Evolutionary conservation across 2,797 vertebrate genomes (phyloP).

Genomic region (Alectoris magna): DNA sequence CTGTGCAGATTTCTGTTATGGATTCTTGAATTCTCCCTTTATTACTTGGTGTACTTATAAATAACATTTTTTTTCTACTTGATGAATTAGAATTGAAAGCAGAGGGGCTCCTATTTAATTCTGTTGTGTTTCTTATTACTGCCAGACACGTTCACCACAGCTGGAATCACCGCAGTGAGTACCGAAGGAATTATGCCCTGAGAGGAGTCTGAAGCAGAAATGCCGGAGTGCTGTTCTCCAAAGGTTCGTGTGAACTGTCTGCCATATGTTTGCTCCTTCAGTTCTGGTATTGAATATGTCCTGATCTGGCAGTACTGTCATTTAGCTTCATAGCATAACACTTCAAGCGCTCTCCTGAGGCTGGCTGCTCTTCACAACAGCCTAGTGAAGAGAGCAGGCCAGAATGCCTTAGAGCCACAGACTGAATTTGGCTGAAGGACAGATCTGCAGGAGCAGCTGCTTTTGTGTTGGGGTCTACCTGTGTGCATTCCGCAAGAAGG

Average conservation of each 20-base stretch:
- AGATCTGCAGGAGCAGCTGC: fast-evolving
- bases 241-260: neutral
- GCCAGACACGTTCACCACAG: conserved; percentile 17
- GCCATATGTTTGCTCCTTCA: neutral
- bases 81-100: conserved; percentile 30
- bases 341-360: neutral
- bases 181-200: conserved; percentile 14
- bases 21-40: neutral
- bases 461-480: neutral
- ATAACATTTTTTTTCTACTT: conserved; percentile 24
- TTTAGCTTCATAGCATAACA: fast-evolving
- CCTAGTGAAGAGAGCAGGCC: fast-evolving
- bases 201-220: neutral
- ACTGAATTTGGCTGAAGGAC: neutral
- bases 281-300: neutral
- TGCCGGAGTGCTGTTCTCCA: neutral
- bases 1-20: neutral
- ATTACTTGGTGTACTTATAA: neutral
- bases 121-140: conserved; percentile 37
- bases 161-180: conserved; percentile 5
- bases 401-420: neutral
- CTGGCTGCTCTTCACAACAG: neutral
- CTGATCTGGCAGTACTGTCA: neutral
- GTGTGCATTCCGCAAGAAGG: fast-evolving
- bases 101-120: conserved; percentile 9